Base-by-base conservation (phyloP, 2,888 invertebrate species). In the Vanessa cardui region DNA sequence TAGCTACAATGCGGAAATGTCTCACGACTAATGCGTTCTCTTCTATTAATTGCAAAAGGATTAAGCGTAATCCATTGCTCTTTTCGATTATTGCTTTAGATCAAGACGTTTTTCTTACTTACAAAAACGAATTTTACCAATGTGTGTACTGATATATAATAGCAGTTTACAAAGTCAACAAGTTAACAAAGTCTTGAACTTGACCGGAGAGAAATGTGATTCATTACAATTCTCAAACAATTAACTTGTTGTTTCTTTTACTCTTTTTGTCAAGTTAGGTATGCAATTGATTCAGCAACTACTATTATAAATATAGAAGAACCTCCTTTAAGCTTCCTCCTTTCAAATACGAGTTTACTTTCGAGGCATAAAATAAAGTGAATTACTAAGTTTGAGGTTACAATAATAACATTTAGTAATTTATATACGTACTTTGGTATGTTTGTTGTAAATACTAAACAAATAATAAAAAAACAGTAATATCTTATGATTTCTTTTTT, bases 261-360 rank as follows among this genome's bases (percentile, higher is more conserved):
- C 54, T 39, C 39, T 71, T 64, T 71, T 66, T 56, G 71, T 70
- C 63, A n/a, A 46, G 62, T 62, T 65, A 54, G 54, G 47, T 31
- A 21, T 67, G 62, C 61, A 66, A 64, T 69, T 49, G 49, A 63
- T 64, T 45, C 47, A 60, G 56, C 69, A 71, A 71, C 65, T 65
- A 63, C 63, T 72, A 70, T 60, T 68, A 71, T 62, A 26, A 26
- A 26, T 26, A 39, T 12, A 54, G 49, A 54, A 54, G 49, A 54
- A 70, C 61, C 49, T 59, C 54, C 21, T 72, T 73, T 75, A 72
- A 69, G 74, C 75, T 83, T 81, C 83, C 82, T 81, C 79, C 81
- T 81, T 82, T 83, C 81, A 71, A 81, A 80, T 71, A 60, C 39
- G 39, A 39, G 54, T 59, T 67, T 67, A 62, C n/a, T 54, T 54